Evolutionary conservation across 2,113 vertebrate genomes (phyloP), one percentile per base, ranked within the genome.

Genomic region (Thinocorus orbignyianus): DNA sequence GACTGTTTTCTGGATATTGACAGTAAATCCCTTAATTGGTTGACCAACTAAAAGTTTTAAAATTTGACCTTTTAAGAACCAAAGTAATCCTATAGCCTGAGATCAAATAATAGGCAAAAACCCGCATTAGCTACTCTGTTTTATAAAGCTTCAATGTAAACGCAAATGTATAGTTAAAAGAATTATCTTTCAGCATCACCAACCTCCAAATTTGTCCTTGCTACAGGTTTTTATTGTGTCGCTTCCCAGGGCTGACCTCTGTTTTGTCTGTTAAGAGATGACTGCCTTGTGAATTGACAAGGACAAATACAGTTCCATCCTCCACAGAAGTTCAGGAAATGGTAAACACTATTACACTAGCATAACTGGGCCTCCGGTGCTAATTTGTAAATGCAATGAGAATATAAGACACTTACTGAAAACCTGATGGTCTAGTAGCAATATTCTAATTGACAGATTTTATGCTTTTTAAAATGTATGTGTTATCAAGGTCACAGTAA

Each of bases 261-360:
- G 85, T 69, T 95, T 94, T 88, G 44, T 76, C 62, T 86, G 42
- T 37, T 84, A 92, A 86, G 72, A 92, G 68, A 89, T 9, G 49
- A 86, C 33, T 57, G 54, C 28, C 41, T 57, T 20, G 46, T 51
- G 49, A 83, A 94, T 90, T 4, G 3, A n/a, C 37, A 77, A 80
- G 37, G 64, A 83, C 60, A 79, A 90, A 88, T 8, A 78, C 44
- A 83, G 41, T 62, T 55, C 28, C 24, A 57, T 46, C 69, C 74
- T 68, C 48, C 70, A 65, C 11, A 85, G 77, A 18, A 83, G 83
- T 42, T 87, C 64, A 79, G 91, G 62, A 76, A 87, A 88, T 90
- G 54, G 62, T 37, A 90, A 91, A 74, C 49, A 72, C 58, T 22
- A n/a, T 61, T 52, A 64, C 39, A 81, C 25, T 19, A 55, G 26